Evolutionary conservation across 2,888 invertebrate species (phyloP), one percentile per base, ranked within the genome.

Genomic region (Tenthredo mesomela): DNA sequence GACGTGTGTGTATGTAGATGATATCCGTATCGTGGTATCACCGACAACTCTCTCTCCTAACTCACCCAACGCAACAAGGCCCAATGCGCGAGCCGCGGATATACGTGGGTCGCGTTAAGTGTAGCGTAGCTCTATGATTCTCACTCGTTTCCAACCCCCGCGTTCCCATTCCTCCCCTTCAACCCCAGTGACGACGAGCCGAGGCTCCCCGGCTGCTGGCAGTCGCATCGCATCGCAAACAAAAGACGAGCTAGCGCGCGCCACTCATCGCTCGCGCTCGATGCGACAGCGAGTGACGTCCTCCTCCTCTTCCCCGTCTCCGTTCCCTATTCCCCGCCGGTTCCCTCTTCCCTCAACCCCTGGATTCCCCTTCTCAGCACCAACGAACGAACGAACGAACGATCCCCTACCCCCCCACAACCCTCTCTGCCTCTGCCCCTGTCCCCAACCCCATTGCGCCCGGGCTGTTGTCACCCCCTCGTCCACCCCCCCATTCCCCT

Each of bases 241-340:
- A 92, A 92, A 92, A 92, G 92, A 92, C 92, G 92, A 91, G 90
- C 91, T 85, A 90, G 91, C 90, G 91, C 90, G 92, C 91, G 91
- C 91, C 90, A 91, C 91, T 91, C 91, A 90, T 91, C 91, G 91
- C 89, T 90, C 89, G 91, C 89, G 90, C 89, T 90, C 90, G 89
- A 91, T 91, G 91, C 91, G 92, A 91, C 92, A 91, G 91, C 92
- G 91, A 92, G 91, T 92, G 92, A 92, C 91, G 92, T 78, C 84
- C 82, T 84, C 84, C 86, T 83, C 84, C 83, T 67, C 86, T 78
- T 82, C 85, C 84, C 77, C 84, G 29, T 71, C 82, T 25, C 82
- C 67, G 80, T 80, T 70, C 43, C 47, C 85, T 65, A 65, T 82
- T 82, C 80, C 75, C 80, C 80, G 33, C 61, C 80, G 80, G 1